These are phyloP conservation scores for Hoplostethus atlanticus DNA, from an alignment of 2,797 vertebrate species.

Conservation along the genomic window DNA sequence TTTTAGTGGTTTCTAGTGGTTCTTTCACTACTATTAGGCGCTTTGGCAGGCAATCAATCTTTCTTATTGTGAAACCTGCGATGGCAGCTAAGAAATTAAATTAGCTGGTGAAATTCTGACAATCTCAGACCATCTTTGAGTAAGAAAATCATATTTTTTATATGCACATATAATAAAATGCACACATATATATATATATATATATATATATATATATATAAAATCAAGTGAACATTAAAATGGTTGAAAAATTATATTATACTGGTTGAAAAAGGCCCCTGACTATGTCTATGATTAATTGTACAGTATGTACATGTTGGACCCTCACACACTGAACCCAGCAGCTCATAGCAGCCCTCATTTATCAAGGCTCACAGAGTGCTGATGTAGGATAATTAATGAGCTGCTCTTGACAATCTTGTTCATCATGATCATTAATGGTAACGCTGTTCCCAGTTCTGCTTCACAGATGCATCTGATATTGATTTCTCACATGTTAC, in stretches of 20 bases:
- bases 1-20: no score
- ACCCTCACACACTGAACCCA: background rate
- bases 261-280: background rate
- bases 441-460: background rate
- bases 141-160: no score
- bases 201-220: no score
- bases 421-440: slow-evolving; percentile 12
- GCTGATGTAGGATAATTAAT: slow-evolving; percentile 27
- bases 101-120: slow-evolving; percentile 23
- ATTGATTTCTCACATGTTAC: slow-evolving; percentile 35
- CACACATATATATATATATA: background rate
- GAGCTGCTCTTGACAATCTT: slow-evolving; percentile 35
- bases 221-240: no score
- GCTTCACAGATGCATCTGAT: slow-evolving; percentile 1
- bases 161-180: background rate
- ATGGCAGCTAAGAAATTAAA: slow-evolving; percentile 20
- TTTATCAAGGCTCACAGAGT: slow-evolving; percentile 4
- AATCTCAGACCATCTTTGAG: slow-evolving; percentile 3
- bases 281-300: background rate
- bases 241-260: background rate
- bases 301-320: background rate
- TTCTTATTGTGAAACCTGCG: slow-evolving; percentile 23
- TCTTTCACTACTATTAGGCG: no score
- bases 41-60: no score
- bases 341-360: background rate